Conservation (phyloP, 1,140 invertebrate species). For the Atopsyche davidsoni region DNA sequence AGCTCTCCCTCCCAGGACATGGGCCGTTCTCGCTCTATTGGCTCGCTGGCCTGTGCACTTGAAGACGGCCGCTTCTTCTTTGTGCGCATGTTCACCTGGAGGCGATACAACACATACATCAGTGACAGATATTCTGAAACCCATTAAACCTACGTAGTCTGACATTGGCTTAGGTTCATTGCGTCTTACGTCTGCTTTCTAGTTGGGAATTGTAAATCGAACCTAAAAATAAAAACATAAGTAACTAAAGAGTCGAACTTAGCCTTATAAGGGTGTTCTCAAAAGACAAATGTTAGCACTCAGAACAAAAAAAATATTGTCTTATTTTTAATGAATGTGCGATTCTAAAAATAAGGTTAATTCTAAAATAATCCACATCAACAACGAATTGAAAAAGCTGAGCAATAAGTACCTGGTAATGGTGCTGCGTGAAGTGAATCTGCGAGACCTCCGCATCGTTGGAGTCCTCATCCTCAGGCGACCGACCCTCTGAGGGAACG, state of each 20-base stretch:
- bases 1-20: slow-evolving; percentile 91
- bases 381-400: too few species aligned
- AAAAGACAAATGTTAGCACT: background rate
- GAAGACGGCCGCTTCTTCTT: slow-evolving; percentile 45
- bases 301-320: too few species aligned
- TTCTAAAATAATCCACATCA: too few species aligned
- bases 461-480: slow-evolving; percentile 41
- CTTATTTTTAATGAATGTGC: too few species aligned
- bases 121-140: background rate
- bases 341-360: too few species aligned
- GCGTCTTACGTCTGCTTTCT: background rate
- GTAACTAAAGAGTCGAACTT: background rate
- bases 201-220: too few species aligned
- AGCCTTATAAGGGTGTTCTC: background rate
- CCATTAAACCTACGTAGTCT: background rate
- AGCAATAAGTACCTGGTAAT: slow-evolving; percentile 48
- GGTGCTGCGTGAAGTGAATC: slow-evolving; percentile 46
- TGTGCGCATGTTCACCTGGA: slow-evolving; percentile 46
- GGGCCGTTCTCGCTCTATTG: slow-evolving; percentile 49
- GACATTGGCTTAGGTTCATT: background rate
- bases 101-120: slow-evolving; percentile 8
- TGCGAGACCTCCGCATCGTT: slow-evolving; percentile 48
- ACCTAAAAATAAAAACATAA: background rate
- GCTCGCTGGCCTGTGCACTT: slow-evolving; percentile 33
- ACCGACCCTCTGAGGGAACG: slow-evolving; percentile 37